Evolutionary conservation across 2,113 vertebrate genomes (phyloP), one percentile per base, ranked within the genome.

Genomic region (Halcyon malimbica): DNA sequence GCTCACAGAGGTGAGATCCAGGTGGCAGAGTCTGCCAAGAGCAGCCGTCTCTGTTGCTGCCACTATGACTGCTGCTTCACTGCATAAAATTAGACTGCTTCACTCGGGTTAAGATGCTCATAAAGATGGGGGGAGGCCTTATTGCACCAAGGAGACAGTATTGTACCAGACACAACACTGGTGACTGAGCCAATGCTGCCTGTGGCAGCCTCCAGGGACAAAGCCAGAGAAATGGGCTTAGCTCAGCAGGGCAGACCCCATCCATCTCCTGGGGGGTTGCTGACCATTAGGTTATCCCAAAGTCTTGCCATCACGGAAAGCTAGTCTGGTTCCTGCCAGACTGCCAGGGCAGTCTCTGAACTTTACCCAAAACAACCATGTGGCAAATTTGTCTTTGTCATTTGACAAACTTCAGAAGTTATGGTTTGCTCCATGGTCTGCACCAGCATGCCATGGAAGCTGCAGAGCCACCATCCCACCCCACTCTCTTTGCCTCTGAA

Each of bases 371-470:
- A 90, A 20, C 12, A 57, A 24, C 31, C 18, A 67, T 33, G 24
- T 67, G 44, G 21, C 37, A 51, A 26, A 80, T 64, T 41, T 51
- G 28, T 37, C 51, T 44, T 53, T 87, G 44, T 16, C 50, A 15
- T 28, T 6, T 87, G 62, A 59, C 46, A 85, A 37, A 85, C 19
- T 70, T 64, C 26, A 35, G 70, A 65, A 71, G 53, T 37, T 63
- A 35, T 88, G 2, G 4, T 54, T 76, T 80, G 13, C 48, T 83
- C 64, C 21, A 25, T 42, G 23, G 24, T 23, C 39, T 60, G 42
- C 28, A 59, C 26, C 31, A 75, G 75, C 23, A 54, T 2, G 2
- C 9, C 1, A 1, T 1, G 0, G 13, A 19, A n/a, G 16, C 68
- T 91, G 33, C 68, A 62, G 44, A 64, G 14, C 28, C 60, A 67